Percentiles rank a stretch among this genome's conserved stretches.
phyloP scores from a whole-genome alignment of 2,113 vertebrate species.

The Tachycineta bicolor region DNA sequence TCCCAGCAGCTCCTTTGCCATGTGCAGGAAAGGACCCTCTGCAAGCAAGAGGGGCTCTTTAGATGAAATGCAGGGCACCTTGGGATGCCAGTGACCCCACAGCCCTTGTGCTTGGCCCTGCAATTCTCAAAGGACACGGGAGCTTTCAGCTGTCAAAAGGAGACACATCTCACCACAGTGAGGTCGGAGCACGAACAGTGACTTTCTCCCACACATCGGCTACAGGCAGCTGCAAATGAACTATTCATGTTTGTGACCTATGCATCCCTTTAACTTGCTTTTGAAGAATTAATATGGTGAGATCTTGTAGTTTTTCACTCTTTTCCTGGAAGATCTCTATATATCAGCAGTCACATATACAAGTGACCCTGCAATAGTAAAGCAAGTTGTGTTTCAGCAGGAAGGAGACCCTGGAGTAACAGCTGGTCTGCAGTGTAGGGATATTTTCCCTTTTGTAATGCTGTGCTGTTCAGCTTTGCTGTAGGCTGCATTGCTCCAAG shows the following conservation, averaged over 20 bases:
- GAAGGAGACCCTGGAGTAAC: background rate
- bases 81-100: background rate
- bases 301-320: background rate
- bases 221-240: background rate
- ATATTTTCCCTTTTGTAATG: background rate
- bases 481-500: background rate
- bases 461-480: background rate
- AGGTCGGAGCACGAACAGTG: background rate
- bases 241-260: background rate
- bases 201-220: background rate
- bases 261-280: background rate
- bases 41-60: background rate
- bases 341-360: background rate
- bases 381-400: background rate
- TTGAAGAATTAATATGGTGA: background rate
- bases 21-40: background rate
- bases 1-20: background rate
- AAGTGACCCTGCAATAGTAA: background rate
- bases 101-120: background rate
- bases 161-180: background rate
- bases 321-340: background rate
- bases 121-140: rapidly evolving
- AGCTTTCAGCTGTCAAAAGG: background rate
- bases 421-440: background rate
- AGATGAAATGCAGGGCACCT: background rate